These are phyloP conservation scores for Acrobasis repandana DNA, from an alignment of 2,888 invertebrate species.

Conservation along the genomic window DNA sequence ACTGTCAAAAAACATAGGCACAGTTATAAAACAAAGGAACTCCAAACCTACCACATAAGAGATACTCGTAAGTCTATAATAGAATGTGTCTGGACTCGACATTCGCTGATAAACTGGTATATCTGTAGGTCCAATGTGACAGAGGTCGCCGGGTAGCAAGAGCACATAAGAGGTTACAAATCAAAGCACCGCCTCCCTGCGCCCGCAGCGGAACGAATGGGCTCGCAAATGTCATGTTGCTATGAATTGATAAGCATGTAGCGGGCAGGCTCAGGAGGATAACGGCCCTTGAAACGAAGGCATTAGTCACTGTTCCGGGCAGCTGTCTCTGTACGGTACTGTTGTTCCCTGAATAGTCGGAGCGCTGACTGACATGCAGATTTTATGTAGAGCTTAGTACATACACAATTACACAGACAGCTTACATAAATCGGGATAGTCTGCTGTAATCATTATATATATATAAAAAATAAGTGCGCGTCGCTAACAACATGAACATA, in stretches of 20 bases:
- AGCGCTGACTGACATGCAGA: not conserved
- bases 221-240: slow-evolving; percentile 13
- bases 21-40: too few relatives aligned
- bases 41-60: not conserved
- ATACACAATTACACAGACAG: too few relatives aligned
- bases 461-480: too few relatives aligned
- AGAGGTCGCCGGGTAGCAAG: not conserved
- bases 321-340: slow-evolving; percentile 33
- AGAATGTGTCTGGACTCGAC: not conserved
- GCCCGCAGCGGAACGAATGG: slow-evolving; percentile 6
- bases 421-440: too few relatives aligned
- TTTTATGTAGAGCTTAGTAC: not conserved
- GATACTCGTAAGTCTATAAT: not conserved
- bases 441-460: too few relatives aligned
- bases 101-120: not conserved
- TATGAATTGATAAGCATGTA: slow-evolving; percentile 28
- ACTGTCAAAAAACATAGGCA: too few relatives aligned
- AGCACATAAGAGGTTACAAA: slow-evolving; percentile 1
- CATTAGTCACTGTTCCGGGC: slow-evolving; percentile 38
- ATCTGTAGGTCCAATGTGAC: slow-evolving; percentile 4
- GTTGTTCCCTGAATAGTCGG: not conserved
- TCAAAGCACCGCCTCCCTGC: not conserved
- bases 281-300: slow-evolving; percentile 28
- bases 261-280: slow-evolving; percentile 22
- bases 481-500: too few relatives aligned